Base-by-base conservation (phyloP, 2,113 vertebrate species). In the Oxyruncus cristatus region DNA sequence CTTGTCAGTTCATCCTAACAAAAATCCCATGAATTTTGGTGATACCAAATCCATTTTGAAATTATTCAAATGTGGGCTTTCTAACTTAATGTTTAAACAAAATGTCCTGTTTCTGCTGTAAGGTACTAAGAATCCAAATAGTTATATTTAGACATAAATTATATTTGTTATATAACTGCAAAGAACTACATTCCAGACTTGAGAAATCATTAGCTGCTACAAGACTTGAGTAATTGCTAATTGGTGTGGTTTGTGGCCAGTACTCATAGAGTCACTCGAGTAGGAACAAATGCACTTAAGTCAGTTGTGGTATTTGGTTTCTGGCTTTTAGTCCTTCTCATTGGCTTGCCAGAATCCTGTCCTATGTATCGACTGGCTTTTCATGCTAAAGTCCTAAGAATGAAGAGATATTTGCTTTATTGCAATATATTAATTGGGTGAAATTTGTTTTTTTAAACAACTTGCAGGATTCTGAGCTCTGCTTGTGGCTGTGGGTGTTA, bases 231-330 rank as follows among this genome's bases (percentile, higher is more conserved):
- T 70, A 92, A 62, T 35, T 76, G 72, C 76, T 86, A 73, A 86
- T 77, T 77, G 30, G 8, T 71, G 47, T 95, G 86, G 68, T 84
- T 95, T 94, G 73, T 84, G 72, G 92, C 46, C 65, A 71, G 41
- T n/a, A 13, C 37, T 86, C 46, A 15, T n/a, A 15, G 53, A 84
- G 42, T 37, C 55, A 84, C 50, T 46, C 50, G 14, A 77, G 58
- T 6, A 83, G 76, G 59, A 86, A 46, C 46, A 92, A 62, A 77
- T 20, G 67, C 63, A 80, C 12, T 88, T 80, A 52, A 86, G 46
- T 37, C 32, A 66, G 30, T 41, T 88, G 75, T 65, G 71, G 73
- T 72, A 49, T 86, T 83, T 79, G 62, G 37, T 55, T 96, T 93
- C 75, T 83, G 74, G 32, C 24, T 85, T 67, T 47, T 53, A 53